Conservation (phyloP, 2,113 vertebrate genomes). For the Sorex araneus region DNA sequence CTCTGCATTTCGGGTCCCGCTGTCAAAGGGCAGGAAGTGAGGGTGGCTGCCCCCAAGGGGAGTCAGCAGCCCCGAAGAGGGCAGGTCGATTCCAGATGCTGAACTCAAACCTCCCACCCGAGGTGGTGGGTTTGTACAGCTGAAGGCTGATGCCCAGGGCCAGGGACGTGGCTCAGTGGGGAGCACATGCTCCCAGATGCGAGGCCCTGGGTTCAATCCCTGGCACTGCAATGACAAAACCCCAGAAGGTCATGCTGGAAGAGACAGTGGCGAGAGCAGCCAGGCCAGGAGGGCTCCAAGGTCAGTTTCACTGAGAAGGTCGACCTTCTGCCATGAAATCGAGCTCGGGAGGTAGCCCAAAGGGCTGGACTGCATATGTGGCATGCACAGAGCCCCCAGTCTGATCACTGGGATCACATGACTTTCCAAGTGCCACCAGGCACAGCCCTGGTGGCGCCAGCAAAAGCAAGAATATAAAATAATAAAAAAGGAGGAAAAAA, state of each 20-base stretch:
- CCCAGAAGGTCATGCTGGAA: not conserved
- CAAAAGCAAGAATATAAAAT: no score
- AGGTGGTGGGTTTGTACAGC: not conserved
- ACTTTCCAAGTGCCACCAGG: no score
- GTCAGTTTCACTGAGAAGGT: not conserved
- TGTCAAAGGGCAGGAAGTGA: constrained; percentile 4
- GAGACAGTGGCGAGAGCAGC: not conserved
- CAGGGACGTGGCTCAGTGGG: no score
- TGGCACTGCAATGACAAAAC: no score
- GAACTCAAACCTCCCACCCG: not conserved
- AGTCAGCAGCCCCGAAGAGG: not conserved
- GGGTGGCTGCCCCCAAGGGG: not conserved
- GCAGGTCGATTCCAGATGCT: constrained; percentile 58
- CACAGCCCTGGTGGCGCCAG: no score
- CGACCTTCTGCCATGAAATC: not conserved
- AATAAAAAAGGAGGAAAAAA: not conserved
- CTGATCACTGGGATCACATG: no score
- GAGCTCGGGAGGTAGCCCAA: no score
- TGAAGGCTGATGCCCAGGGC: not conserved
- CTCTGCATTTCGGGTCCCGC: not conserved
- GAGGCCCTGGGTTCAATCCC: no score
- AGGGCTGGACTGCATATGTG: no score
- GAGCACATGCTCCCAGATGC: no score
- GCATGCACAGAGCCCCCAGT: no score
- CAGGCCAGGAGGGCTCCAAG: not conserved